Evolutionary conservation across 2,888 invertebrate species (phyloP).

Genomic region (Cephonodes hylas): DNA sequence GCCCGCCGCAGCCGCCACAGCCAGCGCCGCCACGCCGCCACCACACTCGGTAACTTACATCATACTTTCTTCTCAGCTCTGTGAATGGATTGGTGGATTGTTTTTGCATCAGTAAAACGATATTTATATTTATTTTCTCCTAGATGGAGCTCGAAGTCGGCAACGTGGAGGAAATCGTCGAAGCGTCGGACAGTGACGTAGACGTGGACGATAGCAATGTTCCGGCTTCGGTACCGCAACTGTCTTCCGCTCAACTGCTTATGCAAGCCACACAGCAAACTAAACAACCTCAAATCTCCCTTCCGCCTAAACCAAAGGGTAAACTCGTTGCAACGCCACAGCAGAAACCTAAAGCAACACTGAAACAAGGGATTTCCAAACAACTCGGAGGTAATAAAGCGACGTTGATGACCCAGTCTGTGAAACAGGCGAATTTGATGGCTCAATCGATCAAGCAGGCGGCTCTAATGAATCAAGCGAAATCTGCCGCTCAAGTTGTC

Average conservation of each 20-base stretch:
- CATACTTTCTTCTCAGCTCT: not conserved
- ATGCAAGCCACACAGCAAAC: slow-evolving; percentile 60
- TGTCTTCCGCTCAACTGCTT: slow-evolving; percentile 67
- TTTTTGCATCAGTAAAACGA: too few relatives aligned
- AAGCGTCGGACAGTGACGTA: slow-evolving; percentile 71
- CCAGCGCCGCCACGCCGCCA: slow-evolving; percentile 19
- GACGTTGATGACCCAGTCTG: slow-evolving; percentile 50
- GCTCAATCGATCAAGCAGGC: slow-evolving; percentile 48
- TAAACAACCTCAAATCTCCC: slow-evolving; percentile 28
- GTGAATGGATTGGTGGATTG: not conserved
- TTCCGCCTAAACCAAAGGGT: slow-evolving; percentile 36
- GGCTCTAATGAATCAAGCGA: slow-evolving; percentile 23
- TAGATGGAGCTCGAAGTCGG: slow-evolving; percentile 58
- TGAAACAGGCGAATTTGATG: slow-evolving; percentile 50
- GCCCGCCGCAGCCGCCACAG: slow-evolving; percentile 11
- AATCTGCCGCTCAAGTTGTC: slow-evolving; percentile 11
- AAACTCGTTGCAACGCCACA: slow-evolving; percentile 46
- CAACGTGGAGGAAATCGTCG: slow-evolving; percentile 52
- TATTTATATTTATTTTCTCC: too few relatives aligned
- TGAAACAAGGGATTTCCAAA: slow-evolving; percentile 14
- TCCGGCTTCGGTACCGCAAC: slow-evolving; percentile 39
- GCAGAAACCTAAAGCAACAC: slow-evolving; percentile 37
- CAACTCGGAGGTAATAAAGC: slow-evolving; percentile 33
- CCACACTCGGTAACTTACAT: slow-evolving; percentile 27
- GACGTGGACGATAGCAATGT: slow-evolving; percentile 64